These are phyloP conservation scores for Notolabrus celidotus DNA, from an alignment of 2,797 vertebrate species.

Conservation along the genomic window DNA sequence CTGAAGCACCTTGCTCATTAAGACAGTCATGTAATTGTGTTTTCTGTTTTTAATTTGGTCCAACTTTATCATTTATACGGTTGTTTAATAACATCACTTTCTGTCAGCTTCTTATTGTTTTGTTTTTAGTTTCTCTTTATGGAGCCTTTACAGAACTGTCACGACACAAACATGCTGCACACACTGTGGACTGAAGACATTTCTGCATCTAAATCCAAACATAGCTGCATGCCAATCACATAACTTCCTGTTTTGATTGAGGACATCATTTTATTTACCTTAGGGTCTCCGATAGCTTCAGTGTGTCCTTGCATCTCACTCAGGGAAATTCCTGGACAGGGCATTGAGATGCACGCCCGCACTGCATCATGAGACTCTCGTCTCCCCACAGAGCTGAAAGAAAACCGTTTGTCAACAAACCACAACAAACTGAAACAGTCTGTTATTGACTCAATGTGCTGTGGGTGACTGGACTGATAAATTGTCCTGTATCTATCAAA, in stretches of 20 bases:
- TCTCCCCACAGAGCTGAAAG: constrained; percentile 88
- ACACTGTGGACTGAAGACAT: not conserved
- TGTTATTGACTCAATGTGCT: constrained; percentile 89
- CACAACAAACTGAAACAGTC: constrained; percentile 82
- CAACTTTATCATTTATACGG: not conserved
- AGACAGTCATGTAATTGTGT: not conserved
- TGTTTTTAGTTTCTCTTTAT: not conserved
- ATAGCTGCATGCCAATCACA: not conserved
- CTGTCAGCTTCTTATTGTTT: not conserved
- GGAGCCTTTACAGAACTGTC: not conserved
- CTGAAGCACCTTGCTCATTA: constrained; percentile 28
- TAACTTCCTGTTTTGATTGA: not conserved
- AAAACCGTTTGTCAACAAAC: constrained; percentile 87
- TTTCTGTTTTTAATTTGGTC: constrained; percentile 48
- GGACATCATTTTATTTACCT: constrained; percentile 81
- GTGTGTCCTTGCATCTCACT: constrained; percentile 86
- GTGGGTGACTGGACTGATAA: constrained; percentile 85
- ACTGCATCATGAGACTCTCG: constrained; percentile 89
- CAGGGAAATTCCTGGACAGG: constrained; percentile 86
- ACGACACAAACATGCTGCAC: constrained; percentile 4
- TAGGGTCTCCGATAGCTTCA: constrained; percentile 83
- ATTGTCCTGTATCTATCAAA: constrained; percentile 84
- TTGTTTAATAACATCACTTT: not conserved
- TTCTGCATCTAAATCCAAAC: constrained; percentile 7
- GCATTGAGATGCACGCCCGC: constrained; percentile 87